Evolutionary conservation across 1,140 invertebrate species (phyloP).

Genomic region (Conus ventricosus): DNA sequence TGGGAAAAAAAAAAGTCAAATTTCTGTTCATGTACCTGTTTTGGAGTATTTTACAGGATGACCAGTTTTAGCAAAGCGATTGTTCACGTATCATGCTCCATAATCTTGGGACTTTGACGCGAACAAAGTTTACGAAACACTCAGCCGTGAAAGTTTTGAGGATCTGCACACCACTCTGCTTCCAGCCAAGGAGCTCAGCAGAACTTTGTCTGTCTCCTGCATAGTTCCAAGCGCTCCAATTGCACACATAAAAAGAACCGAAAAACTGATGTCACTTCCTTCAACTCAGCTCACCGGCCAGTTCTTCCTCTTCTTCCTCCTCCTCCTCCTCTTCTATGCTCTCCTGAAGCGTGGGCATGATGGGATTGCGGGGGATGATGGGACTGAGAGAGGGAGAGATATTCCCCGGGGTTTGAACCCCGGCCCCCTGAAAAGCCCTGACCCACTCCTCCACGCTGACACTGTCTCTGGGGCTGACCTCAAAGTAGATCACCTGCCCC

Average conservation of each 20-base stretch:
- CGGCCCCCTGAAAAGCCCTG: constrained; percentile 21
- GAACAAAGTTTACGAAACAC: neutral
- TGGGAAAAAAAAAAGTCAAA: neutral
- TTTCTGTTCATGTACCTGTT: neutral
- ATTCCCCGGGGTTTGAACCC: neutral
- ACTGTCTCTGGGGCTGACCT: neutral
- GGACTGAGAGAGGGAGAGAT: constrained; percentile 30
- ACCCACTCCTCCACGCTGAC: constrained; percentile 20
- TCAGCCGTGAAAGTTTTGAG: neutral
- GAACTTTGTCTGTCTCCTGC: neutral
- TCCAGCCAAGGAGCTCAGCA: neutral
- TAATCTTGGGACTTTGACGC: too few species aligned
- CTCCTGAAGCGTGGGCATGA: constrained; percentile 36
- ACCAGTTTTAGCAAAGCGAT: too few species aligned
- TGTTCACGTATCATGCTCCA: too few species aligned
- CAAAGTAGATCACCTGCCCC: constrained; percentile 38
- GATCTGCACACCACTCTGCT: too few species aligned
- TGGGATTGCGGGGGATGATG: constrained; percentile 32
- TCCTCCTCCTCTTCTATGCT: constrained; percentile 32
- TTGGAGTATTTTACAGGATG: neutral
- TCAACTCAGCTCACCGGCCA: neutral
- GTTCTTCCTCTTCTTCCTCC: constrained; percentile 29
- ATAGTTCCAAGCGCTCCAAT: too few species aligned
- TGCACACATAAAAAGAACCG: neutral
- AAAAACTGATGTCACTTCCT: neutral